Percentiles rank a stretch among this genome's conserved stretches.
Evolutionary conservation across 2,888 invertebrate species (phyloP).

Genomic region (Piscicola geometra): DNA sequence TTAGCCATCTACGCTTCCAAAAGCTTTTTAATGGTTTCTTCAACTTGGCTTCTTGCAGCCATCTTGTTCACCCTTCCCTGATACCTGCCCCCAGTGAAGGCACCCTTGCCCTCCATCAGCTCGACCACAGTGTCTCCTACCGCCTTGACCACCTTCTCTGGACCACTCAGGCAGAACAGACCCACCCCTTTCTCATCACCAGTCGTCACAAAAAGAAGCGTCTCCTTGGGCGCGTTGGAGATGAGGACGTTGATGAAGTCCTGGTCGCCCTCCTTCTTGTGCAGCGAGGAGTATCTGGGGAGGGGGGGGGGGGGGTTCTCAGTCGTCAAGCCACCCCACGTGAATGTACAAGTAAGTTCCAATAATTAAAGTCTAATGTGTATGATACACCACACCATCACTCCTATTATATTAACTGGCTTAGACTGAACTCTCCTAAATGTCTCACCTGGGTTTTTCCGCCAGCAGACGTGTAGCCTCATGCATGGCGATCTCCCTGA

Average conservation of each 20-base stretch:
- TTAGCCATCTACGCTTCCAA: not conserved
- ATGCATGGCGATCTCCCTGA: constrained; percentile 68
- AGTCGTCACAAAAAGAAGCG: constrained; percentile 65
- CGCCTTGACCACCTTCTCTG: constrained; percentile 56
- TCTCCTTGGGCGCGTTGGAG: constrained; percentile 58
- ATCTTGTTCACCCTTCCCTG: constrained; percentile 66
- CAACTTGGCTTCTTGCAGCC: not conserved
- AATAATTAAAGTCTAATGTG: not conserved
- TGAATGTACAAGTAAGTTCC: not conserved
- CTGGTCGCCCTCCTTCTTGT: constrained; percentile 69
- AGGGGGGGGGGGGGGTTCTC: no score
- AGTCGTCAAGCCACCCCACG: not conserved
- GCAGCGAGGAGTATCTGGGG: not conserved
- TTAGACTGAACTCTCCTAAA: not conserved
- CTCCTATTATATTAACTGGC: no score
- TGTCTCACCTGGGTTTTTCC: not conserved
- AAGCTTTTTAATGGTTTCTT: not conserved
- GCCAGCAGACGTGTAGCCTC: constrained; percentile 65
- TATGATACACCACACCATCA: no score
- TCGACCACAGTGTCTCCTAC: constrained; percentile 64
- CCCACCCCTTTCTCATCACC: constrained; percentile 67
- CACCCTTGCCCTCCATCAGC: constrained; percentile 71
- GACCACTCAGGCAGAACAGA: constrained; percentile 60
- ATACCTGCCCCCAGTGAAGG: constrained; percentile 67
- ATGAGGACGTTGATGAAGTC: constrained; percentile 70